These are phyloP conservation scores for Carollia perspicillata DNA, from an alignment of 2,113 vertebrate genomes.

Conservation along the genomic window DNA sequence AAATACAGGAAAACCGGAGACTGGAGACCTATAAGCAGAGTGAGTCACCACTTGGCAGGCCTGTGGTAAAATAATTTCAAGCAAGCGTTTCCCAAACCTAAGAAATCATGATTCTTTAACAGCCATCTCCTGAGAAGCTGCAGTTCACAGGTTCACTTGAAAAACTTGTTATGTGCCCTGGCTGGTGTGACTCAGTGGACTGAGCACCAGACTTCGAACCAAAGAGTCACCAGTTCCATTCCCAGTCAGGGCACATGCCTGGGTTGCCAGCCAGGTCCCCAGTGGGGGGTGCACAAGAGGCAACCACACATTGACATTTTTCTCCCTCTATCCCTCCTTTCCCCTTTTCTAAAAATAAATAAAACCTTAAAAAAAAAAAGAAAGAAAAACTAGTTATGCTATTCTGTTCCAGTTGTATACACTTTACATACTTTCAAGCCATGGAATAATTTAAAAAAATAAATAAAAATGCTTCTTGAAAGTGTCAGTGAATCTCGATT, in stretches of 20 bases:
- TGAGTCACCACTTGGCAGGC: not conserved
- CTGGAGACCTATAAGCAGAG: not conserved
- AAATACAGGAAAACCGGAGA: not conserved
- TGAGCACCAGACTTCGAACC: too few relatives aligned
- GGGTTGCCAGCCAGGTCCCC: too few relatives aligned
- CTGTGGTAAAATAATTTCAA: not conserved
- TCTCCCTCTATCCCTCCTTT: too few relatives aligned
- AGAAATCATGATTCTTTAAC: not conserved
- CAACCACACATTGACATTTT: too few relatives aligned
- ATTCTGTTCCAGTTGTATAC: not conserved
- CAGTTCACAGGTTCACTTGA: not conserved
- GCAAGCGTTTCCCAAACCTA: not conserved
- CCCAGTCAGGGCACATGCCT: too few relatives aligned
- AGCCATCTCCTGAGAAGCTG: not conserved
- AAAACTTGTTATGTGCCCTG: not conserved
- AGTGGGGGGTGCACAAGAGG: too few relatives aligned
- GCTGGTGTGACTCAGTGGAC: not conserved
- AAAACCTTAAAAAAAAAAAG: not conserved
- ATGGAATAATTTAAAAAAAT: not conserved
- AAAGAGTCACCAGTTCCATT: too few relatives aligned
- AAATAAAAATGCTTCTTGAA: not conserved
- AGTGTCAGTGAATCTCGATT: not conserved
- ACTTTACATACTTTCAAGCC: not conserved
- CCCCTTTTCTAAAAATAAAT: too few relatives aligned
- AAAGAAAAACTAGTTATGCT: not conserved